phyloP scores from a whole-genome alignment of 2,797 vertebrate genomes.

The Ptychadena robeensis region DNA sequence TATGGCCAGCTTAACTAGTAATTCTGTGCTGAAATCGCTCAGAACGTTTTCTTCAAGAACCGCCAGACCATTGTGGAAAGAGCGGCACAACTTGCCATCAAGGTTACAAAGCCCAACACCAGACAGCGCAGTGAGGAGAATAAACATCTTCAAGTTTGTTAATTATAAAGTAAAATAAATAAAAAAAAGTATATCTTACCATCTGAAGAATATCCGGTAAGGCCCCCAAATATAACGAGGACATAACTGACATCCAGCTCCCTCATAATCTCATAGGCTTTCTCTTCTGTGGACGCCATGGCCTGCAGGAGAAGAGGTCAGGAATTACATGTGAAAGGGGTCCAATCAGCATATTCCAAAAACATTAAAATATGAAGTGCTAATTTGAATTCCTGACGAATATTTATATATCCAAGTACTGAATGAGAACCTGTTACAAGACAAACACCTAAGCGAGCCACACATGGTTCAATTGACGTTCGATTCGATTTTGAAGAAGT shows the following conservation, averaged over 20 bases:
- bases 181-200: conserved; percentile 72
- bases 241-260: conserved; percentile 98
- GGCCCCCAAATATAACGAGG: conserved; percentile 95
- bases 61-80: conserved; percentile 95
- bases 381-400: too few relatives aligned
- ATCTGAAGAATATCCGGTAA: conserved; percentile 95
- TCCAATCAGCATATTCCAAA: too few relatives aligned
- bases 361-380: too few relatives aligned
- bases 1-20: too few relatives aligned
- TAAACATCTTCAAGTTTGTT: conserved; percentile 74
- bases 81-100: conserved; percentile 95
- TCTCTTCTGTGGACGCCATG: conserved; percentile 97
- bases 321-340: too few relatives aligned
- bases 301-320: conserved; percentile 75
- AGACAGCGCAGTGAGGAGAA: conserved; percentile 97
- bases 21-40: conserved; percentile 95
- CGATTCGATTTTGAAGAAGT: too few relatives aligned
- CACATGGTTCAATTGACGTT: too few relatives aligned
- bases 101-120: conserved; percentile 97
- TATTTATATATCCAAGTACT: too few relatives aligned
- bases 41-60: conserved; percentile 98
- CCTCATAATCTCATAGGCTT: conserved; percentile 97
- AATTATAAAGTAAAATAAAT: conserved; percentile 80
- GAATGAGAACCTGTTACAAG: too few relatives aligned
- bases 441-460: too few relatives aligned